Conservation (phyloP, 1,140 invertebrate species). For the Drosophila saltans region DNA sequence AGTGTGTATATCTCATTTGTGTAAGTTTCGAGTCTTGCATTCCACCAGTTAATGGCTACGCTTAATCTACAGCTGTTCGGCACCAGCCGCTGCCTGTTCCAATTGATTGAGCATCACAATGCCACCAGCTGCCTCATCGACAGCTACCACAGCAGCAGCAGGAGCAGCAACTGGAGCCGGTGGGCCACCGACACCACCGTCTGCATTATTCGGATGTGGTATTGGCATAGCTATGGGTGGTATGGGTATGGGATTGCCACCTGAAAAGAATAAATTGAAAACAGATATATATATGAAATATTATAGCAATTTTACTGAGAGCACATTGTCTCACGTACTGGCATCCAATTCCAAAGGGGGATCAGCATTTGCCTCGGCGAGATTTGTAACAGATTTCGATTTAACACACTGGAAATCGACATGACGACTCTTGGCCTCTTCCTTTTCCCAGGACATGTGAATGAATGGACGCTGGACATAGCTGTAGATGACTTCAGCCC, state of each 20-base stretch:
- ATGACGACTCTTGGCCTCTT: conserved; percentile 99
- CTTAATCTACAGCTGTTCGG: conserved; percentile 50
- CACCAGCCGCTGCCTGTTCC: conserved; percentile 59
- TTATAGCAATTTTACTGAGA: not conserved
- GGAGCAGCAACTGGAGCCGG: conserved; percentile 36
- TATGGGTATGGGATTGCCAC: conserved; percentile 85
- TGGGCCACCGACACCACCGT: conserved; percentile 31
- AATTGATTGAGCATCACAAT: conserved; percentile 66
- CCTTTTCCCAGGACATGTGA: conserved; percentile 99
- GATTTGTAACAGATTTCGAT: conserved; percentile 96
- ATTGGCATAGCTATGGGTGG: conserved; percentile 68
- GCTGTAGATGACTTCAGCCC: conserved; percentile 98
- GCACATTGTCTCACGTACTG: conserved; percentile 49
- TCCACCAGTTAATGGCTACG: not conserved
- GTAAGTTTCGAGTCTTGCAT: conserved; percentile 4
- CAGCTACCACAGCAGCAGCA: conserved; percentile 61
- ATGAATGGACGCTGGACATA: conserved; percentile 99
- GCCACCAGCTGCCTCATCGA: conserved; percentile 76
- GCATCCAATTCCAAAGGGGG: conserved; percentile 88
- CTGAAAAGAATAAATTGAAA: conserved; percentile 31
- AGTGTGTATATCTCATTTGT: conserved; percentile 42
- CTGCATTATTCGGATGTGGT: conserved; percentile 59
- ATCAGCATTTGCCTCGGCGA: conserved; percentile 96
- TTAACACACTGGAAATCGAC: conserved; percentile 99
- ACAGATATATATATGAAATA: not conserved